Base-by-base conservation (phyloP, 92 coral and sea anemone genomes). In the Bergia sp. region DNA sequence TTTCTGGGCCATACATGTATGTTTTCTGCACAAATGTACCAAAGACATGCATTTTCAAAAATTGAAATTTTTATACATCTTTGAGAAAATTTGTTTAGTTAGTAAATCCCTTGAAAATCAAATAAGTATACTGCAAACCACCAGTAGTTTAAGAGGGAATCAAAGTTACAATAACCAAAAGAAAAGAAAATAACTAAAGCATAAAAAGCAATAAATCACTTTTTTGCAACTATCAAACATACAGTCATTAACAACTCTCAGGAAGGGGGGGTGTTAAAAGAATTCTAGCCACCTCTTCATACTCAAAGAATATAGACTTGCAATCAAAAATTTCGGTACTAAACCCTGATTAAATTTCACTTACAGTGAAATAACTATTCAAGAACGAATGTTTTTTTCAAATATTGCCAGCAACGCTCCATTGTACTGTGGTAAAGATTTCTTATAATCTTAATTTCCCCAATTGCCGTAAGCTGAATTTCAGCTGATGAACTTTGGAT, bases 201-300 rank as follows among this genome's bases (percentile, higher is more conserved):
- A 23, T 58, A 29, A 79, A 40, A 79, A n/a, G 29, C 37, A 13
- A 21, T 29, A 23, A 10, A 79, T 79, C 82, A 79, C 64, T 73
- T 39, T 79, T 79, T 79, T 79, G 37, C 53, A 79, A 21, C 38
- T 79, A 66, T 79, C 82, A 47, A 79, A 79, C 50, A 77, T 79
- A 79, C 12, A 23, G 47, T 23, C 20, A 45, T 47, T 79, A 12
- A 49, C 55, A 47, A 37, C 65, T 79, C 65, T 45, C 44, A 13
- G 58, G 29, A n/a, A 76, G n/a, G 20, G 41, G 65, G 7, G 18
- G 57, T 55, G 3, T 15, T 12, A 15, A 16, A 29, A 79, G 23
- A 10, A 21, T n/a, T 9, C 37, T 43, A n/a, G 16, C 41, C 49
- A 45, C 21, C 78, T 74, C 78, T 37, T 74, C 21, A 74, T 8